phyloP scores from a whole-genome alignment of 2,888 invertebrate genomes.

The Tribolium freemani region DNA sequence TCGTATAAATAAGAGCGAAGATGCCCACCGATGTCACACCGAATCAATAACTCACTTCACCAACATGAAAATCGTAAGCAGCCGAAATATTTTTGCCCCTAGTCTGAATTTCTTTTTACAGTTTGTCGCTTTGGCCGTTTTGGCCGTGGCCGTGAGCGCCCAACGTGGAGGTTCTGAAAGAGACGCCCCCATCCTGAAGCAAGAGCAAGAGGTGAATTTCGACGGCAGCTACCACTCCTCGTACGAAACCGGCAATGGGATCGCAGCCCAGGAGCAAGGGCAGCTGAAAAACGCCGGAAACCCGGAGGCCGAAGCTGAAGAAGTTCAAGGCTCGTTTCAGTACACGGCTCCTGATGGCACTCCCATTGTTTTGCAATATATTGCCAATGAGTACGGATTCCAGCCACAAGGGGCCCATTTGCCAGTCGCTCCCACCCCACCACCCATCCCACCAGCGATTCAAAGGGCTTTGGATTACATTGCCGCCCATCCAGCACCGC shows the following conservation, averaged over 20 bases:
- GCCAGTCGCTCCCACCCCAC: slow-evolving; percentile 73
- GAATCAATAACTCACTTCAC: slow-evolving; percentile 16
- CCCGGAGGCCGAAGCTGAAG: slow-evolving; percentile 57
- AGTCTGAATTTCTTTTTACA: background rate
- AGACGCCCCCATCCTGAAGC: slow-evolving; percentile 57
- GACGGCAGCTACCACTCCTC: slow-evolving; percentile 68
- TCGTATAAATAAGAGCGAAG: slow-evolving; percentile 27
- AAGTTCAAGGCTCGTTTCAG: slow-evolving; percentile 53
- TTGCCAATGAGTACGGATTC: slow-evolving; percentile 80
- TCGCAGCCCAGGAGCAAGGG: slow-evolving; percentile 65
- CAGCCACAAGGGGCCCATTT: slow-evolving; percentile 75
- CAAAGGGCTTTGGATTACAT: slow-evolving; percentile 77
- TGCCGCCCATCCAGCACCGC: slow-evolving; percentile 75
- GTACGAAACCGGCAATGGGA: slow-evolving; percentile 72
- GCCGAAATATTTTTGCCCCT: background rate
- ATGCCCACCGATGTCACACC: slow-evolving; percentile 24
- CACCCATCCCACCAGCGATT: slow-evolving; percentile 79
- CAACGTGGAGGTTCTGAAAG: slow-evolving; percentile 29
- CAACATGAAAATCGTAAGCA: slow-evolving; percentile 13
- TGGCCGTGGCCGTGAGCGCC: slow-evolving; percentile 45
- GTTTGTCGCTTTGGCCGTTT: slow-evolving; percentile 29
- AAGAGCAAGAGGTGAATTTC: slow-evolving; percentile 66
- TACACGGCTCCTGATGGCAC: slow-evolving; percentile 56
- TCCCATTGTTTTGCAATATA: slow-evolving; percentile 70
- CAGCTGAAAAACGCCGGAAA: slow-evolving; percentile 56